Conservation (phyloP, 64 coral and sea anemone species). For the Montipora cactus region DNA sequence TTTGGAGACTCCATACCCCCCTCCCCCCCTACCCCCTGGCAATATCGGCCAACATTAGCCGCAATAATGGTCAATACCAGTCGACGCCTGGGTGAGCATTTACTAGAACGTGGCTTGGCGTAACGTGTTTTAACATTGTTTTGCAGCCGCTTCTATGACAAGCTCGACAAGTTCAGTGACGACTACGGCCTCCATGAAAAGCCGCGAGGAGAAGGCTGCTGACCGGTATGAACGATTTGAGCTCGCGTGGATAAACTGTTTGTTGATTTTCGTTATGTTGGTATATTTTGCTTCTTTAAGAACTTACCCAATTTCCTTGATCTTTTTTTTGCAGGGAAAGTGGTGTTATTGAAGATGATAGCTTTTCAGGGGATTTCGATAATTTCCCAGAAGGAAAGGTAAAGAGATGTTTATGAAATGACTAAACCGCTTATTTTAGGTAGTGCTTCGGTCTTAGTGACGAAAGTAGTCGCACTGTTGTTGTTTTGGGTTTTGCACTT, state of each 20-base stretch:
- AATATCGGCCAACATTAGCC: not conserved
- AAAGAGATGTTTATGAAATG: not conserved
- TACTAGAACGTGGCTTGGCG: not conserved
- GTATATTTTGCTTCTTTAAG: not conserved
- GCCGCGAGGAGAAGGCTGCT: conserved; percentile 89
- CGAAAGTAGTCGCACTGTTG: no score
- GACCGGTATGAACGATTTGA: conserved; percentile 58
- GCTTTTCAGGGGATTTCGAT: conserved; percentile 90
- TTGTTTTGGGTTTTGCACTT: no score
- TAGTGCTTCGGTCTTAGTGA: not conserved
- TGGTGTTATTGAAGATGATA: conserved; percentile 98
- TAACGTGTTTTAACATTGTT: not conserved
- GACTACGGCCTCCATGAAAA: conserved; percentile 73
- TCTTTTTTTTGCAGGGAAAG: conserved; percentile 82
- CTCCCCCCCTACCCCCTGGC: not conserved
- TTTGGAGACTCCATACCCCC: not conserved
- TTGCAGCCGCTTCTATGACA: conserved; percentile 60
- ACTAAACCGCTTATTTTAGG: not conserved
- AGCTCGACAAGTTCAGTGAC: conserved; percentile 87
- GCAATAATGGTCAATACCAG: not conserved
- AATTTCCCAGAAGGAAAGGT: conserved; percentile 92
- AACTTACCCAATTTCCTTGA: not conserved
- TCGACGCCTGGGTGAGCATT: not conserved
- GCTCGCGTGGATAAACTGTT: not conserved
- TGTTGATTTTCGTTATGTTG: not conserved